These are phyloP conservation scores for Piliocolobus tephrosceles DNA, from an alignment of 2,113 vertebrate genomes.

Conservation along the genomic window DNA sequence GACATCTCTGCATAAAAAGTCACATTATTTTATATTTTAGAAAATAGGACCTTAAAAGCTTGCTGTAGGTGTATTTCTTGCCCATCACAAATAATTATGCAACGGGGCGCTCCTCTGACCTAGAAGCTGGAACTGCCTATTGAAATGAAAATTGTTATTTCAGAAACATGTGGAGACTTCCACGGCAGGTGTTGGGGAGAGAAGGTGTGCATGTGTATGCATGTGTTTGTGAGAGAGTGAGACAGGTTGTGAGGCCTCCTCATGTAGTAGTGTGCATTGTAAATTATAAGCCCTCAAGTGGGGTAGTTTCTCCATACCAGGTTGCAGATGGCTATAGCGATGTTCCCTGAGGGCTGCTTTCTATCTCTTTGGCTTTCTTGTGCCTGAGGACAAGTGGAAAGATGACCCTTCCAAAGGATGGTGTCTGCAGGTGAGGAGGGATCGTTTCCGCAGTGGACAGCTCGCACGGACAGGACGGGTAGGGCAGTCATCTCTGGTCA, in stretches of 20 bases:
- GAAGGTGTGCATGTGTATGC: background rate
- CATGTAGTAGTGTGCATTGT: background rate
- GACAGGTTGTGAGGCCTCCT: background rate
- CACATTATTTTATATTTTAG: background rate
- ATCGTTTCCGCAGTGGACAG: background rate
- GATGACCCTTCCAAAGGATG: background rate
- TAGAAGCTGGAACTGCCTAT: background rate
- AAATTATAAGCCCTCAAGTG: background rate
- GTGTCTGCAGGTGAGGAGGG: background rate
- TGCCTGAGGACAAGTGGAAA: background rate
- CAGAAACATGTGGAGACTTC: background rate
- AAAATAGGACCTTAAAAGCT: background rate
- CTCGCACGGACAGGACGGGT: background rate
- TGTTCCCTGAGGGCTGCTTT: background rate
- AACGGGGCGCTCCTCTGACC: background rate
- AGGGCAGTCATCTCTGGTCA: fast-evolving
- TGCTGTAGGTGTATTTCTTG: background rate
- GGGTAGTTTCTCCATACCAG: background rate
- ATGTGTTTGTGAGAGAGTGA: too few relatives aligned
- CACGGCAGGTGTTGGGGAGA: background rate
- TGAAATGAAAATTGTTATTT: background rate
- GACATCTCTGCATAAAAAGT: background rate
- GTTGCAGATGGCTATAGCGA: fast-evolving
- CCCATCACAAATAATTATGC: background rate
- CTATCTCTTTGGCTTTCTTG: background rate